A percentile compares a stretch with the other conserved stretches of the same genome.
These are phyloP conservation scores for Drosophila pegasa DNA, from an alignment of 2,888 invertebrate species.

Conservation along the genomic window DNA sequence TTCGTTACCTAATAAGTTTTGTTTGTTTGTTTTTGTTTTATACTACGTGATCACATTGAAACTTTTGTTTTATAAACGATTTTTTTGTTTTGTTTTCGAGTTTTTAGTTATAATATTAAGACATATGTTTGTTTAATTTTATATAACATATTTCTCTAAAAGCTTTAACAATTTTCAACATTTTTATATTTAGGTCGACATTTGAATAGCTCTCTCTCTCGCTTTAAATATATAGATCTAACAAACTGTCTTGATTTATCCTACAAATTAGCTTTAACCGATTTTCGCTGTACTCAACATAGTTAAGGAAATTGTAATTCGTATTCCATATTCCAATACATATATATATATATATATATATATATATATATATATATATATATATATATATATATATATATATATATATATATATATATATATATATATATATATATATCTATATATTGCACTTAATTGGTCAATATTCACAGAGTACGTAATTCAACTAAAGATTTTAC, in stretches of 20 bases:
- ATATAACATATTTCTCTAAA: constrained; percentile 60
- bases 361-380: constrained; percentile 13
- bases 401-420: constrained; percentile 14
- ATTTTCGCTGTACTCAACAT: constrained; percentile 13
- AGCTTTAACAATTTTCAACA: constrained; percentile 66
- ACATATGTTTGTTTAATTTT: constrained; percentile 44
- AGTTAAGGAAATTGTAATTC: not conserved
- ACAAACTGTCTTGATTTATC: constrained; percentile 20
- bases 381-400: constrained; percentile 15
- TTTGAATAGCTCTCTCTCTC: constrained; percentile 15
- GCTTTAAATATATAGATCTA: constrained; percentile 26
- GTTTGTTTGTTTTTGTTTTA: constrained; percentile 37
- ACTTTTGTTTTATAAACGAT: constrained; percentile 79
- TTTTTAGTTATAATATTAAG: constrained; percentile 50
- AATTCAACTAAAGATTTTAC: not conserved
- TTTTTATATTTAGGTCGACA: constrained; percentile 40
- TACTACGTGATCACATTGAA: constrained; percentile 78
- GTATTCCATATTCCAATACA: not conserved
- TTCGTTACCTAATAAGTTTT: constrained; percentile 59
- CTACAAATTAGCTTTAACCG: constrained; percentile 22
- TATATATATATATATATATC: constrained; percentile 16
- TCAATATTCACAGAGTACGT: constrained; percentile 45
- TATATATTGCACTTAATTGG: constrained; percentile 24
- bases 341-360: constrained; percentile 17
- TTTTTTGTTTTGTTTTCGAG: constrained; percentile 31